Evolutionary conservation across 1,140 invertebrate genomes (phyloP), one percentile per base, ranked within the genome.

Genomic region (Battus philenor): DNA sequence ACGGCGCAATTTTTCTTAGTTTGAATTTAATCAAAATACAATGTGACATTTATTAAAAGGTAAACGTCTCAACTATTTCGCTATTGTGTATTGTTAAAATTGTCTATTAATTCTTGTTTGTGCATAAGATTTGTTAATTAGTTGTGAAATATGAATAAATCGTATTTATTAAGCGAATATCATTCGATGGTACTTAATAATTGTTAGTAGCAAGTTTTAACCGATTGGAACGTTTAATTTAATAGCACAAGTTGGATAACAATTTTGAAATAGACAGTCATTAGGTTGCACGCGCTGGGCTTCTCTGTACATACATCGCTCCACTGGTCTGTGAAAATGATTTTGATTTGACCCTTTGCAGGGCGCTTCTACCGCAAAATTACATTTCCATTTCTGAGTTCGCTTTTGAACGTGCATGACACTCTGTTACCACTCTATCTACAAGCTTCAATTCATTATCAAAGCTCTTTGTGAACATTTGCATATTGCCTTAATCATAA

Each of bases 291-390:
- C 29, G 46, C 22, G 9, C 30, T 49, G 34, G 26, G 24, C 30
- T 46, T 13, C 49, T 33, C 56, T 52, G 57, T 51, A 62, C 59
- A 59, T 65, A 71, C 67, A 62, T 51, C 61, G 64, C 64, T 73
- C 65, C 76, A 77, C 70, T 83, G 76, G 74, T 70, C 74, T 83
- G 79, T 83, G 79, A 83, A 80, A 83, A 83, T 83, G 76, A 80
- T 83, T 83, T 83, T 83, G 76, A 80, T 83, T 83, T 83, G 79
- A 80, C 72, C 79, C 76, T 80, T 83, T 80, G 76, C 68, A 76
- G 70, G 72, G 68, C 54, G 67, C 58, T 52, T 70, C 65, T 57
- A 73, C 76, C 74, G 62, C 76, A 77, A 77, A 83, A 83, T 82
- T 82, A 82, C 75, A 76, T 79, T 79, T 78, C 71, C 64, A 79